These are phyloP conservation scores for Yponomeuta malinellus DNA, from an alignment of 2,888 invertebrate genomes.

Conservation along the genomic window DNA sequence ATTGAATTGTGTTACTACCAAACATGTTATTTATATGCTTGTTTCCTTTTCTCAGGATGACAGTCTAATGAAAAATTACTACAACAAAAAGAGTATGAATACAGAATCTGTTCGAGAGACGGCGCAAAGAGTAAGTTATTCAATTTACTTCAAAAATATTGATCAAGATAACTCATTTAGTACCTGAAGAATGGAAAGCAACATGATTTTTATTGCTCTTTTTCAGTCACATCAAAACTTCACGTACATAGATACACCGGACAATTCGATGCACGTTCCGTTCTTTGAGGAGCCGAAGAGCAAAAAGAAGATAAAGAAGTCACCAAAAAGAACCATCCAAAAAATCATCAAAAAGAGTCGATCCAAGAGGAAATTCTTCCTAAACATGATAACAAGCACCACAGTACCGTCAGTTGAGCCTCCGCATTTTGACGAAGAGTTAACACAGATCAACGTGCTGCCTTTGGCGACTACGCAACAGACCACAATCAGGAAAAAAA, in stretches of 20 bases:
- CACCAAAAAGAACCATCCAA: slow-evolving; percentile 55
- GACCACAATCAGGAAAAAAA: not conserved
- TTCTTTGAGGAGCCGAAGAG: slow-evolving; percentile 30
- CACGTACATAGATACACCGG: slow-evolving; percentile 49
- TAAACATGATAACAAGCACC: slow-evolving; percentile 16
- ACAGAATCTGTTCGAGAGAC: slow-evolving; percentile 1
- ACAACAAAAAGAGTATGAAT: not conserved
- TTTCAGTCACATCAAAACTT: slow-evolving; percentile 27
- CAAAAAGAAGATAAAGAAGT: slow-evolving; percentile 42
- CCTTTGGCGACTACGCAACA: not conserved
- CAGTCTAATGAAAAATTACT: not conserved
- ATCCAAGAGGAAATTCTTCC: slow-evolving; percentile 40
- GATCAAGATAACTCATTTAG: no score
- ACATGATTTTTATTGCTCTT: not conserved
- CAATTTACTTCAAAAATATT: not conserved
- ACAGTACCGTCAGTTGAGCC: not conserved
- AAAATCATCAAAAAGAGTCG: slow-evolving; percentile 60
- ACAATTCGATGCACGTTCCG: slow-evolving; percentile 50
- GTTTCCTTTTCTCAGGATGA: not conserved
- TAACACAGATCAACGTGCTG: not conserved
- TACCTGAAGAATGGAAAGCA: no score
- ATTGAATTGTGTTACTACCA: no score
- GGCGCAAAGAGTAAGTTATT: not conserved
- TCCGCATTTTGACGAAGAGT: not conserved
- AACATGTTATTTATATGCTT: not conserved